phyloP scores from a whole-genome alignment of 2,888 invertebrate species.

The Scelioninae gen. 1 region DNA sequence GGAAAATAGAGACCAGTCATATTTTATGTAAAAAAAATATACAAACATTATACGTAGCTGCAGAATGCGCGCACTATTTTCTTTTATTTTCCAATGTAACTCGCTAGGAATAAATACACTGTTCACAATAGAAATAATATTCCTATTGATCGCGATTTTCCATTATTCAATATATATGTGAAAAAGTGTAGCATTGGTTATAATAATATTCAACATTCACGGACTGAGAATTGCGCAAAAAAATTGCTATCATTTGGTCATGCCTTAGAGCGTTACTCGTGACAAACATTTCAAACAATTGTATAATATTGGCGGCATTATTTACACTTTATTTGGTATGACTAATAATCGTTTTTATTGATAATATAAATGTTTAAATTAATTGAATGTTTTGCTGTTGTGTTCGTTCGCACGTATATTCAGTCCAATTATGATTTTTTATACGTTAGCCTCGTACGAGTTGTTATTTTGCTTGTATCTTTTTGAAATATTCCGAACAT shows the following conservation, averaged over 20 bases:
- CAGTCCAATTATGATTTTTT: too few species aligned
- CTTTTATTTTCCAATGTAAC: conserved; percentile 12
- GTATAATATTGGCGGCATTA: not conserved
- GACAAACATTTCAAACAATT: not conserved
- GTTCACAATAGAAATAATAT: conserved; percentile 11
- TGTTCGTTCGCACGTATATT: too few species aligned
- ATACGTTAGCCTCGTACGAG: too few species aligned
- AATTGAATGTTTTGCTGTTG: too few species aligned
- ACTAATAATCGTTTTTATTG: not conserved
- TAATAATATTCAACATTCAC: not conserved
- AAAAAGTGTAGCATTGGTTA: not conserved
- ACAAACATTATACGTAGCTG: not conserved
- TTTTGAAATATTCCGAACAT: not conserved
- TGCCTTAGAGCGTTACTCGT: not conserved
- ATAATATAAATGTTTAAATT: too few species aligned
- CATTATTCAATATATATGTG: not conserved
- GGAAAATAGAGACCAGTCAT: conserved; percentile 2
- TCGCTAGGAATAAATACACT: not conserved
- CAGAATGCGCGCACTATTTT: not conserved
- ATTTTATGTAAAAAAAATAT: conserved; percentile 13
- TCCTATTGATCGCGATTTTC: conserved; percentile 1
- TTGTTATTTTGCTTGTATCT: not conserved
- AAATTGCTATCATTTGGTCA: not conserved
- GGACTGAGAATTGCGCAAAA: not conserved
- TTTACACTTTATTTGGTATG: not conserved